phyloP scores from a whole-genome alignment of 2,113 vertebrate genomes.

The Serinus canaria region DNA sequence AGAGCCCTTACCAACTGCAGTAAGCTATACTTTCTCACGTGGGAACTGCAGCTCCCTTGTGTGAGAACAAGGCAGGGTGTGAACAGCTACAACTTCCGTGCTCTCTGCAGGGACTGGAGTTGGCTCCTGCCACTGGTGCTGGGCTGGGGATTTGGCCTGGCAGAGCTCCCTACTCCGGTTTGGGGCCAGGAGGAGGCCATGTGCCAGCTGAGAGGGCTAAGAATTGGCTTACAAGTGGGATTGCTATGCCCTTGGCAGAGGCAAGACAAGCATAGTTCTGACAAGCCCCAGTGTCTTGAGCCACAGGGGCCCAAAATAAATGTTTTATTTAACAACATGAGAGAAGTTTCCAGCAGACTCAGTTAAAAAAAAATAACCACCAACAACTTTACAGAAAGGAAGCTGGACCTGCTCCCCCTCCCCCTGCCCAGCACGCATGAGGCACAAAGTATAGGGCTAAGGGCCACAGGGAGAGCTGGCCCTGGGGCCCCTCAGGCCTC shows the following conservation, averaged over 20 bases:
- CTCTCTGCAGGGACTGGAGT: neutral
- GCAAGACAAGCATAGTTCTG: neutral
- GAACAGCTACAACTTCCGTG: rapidly evolving
- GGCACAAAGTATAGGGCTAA: neutral
- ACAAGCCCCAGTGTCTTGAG: constrained; percentile 30
- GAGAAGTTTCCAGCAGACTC: constrained; percentile 38
- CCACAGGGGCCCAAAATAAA: constrained; percentile 60
- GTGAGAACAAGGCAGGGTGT: neutral
- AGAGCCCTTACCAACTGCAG: neutral
- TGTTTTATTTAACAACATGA: constrained; percentile 69
- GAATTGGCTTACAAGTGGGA: neutral
- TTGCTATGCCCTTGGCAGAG: neutral
- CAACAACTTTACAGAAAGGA: constrained; percentile 50
- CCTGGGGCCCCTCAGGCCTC: neutral
- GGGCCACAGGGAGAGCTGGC: neutral
- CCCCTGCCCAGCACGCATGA: neutral
- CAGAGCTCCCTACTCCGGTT: neutral
- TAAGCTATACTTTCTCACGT: rapidly evolving
- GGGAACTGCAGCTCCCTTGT: neutral
- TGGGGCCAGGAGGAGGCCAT: neutral
- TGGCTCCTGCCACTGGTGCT: neutral
- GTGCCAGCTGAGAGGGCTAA: neutral
- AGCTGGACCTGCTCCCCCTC: neutral
- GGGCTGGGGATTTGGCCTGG: neutral
- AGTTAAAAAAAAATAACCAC: constrained; percentile 6